A percentile compares a stretch with the other conserved stretches of the same genome.
These are phyloP conservation scores for Conchocele bisecta DNA, from an alignment of 2,888 invertebrate species.

Conservation along the genomic window DNA sequence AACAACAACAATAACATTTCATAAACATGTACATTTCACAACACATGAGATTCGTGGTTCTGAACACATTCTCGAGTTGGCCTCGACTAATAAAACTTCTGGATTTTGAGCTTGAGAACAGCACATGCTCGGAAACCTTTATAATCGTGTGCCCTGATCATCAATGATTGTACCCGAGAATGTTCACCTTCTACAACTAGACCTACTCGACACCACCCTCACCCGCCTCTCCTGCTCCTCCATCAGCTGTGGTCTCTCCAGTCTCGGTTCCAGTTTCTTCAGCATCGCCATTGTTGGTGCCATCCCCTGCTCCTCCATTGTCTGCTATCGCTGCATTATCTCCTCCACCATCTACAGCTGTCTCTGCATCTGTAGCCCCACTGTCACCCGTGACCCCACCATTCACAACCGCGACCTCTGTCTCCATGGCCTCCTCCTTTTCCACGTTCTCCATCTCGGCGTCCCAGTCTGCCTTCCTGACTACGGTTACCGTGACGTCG, in stretches of 20 bases:
- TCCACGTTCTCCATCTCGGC: conserved; percentile 7
- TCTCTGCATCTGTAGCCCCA: neutral
- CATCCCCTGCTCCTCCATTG: neutral
- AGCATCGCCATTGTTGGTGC: no score
- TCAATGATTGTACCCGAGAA: no score
- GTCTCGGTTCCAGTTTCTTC: neutral
- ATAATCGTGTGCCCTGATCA: no score
- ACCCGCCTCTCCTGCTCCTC: neutral
- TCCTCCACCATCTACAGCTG: neutral
- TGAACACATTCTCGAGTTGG: no score
- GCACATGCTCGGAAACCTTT: no score
- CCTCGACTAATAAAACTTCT: no score
- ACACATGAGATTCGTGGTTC: no score
- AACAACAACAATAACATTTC: no score
- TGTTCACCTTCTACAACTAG: neutral
- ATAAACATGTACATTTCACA: no score
- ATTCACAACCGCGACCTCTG: neutral
- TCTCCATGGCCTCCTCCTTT: neutral
- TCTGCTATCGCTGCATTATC: neutral
- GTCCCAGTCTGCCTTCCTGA: conserved; percentile 40
- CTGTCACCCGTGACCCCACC: neutral
- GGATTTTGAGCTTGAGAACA: no score
- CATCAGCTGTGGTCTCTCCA: neutral
- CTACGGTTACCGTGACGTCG: conserved; percentile 49
- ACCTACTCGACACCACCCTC: neutral